Evolutionary conservation across 2,113 vertebrate genomes (phyloP).

Genomic region (Stigmatopora argus): DNA sequence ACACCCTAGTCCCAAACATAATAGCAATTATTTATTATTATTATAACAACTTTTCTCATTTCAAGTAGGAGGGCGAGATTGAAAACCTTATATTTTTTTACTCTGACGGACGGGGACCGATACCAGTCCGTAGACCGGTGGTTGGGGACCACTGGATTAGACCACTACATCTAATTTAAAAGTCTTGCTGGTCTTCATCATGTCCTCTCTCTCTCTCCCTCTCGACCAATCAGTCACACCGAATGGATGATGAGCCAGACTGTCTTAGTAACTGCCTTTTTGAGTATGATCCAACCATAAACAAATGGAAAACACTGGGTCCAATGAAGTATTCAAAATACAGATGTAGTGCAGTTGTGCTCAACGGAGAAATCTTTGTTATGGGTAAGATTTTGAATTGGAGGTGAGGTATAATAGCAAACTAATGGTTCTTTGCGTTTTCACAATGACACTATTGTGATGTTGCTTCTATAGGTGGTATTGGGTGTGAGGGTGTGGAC

Average conservation of each 20-base stretch:
- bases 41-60: no score
- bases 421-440: not conserved
- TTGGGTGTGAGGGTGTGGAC: constrained; percentile 85
- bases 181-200: constrained; percentile 49
- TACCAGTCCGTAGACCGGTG: no score
- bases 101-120: no score
- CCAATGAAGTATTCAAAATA: constrained; percentile 94
- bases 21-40: no score
- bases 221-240: constrained; percentile 73
- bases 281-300: constrained; percentile 81
- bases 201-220: not conserved
- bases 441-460: not conserved
- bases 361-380: constrained; percentile 87
- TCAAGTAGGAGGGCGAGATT: no score
- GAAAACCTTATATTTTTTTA: no score
- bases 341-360: constrained; percentile 81
- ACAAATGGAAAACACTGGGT: constrained; percentile 80
- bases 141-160: not conserved
- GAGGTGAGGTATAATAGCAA: not conserved
- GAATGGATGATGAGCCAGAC: constrained; percentile 90
- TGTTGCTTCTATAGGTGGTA: constrained; percentile 75
- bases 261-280: constrained; percentile 87
- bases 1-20: no score
- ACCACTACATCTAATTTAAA: constrained; percentile 7
- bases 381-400: constrained; percentile 75